Conservation (phyloP, 2,113 vertebrate species). For the Coracopsis vasa region DNA sequence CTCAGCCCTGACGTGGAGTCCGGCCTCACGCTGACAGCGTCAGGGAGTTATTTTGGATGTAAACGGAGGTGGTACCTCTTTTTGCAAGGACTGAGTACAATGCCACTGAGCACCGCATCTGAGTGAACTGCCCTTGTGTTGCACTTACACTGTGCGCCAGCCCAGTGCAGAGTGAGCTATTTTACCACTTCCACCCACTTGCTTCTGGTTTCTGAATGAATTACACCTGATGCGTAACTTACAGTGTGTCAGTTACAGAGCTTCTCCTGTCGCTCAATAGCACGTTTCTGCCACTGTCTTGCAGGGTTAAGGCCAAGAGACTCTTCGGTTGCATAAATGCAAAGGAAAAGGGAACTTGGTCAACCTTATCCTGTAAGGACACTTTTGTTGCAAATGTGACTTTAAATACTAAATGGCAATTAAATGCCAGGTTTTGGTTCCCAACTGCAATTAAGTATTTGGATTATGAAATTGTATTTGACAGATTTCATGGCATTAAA, state of each 20-base stretch:
- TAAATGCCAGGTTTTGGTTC: constrained; percentile 67
- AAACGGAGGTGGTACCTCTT: background rate
- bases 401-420: constrained; percentile 64
- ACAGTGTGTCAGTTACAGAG: background rate
- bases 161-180: background rate
- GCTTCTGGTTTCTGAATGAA: constrained; percentile 25
- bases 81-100: background rate
- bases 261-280: background rate
- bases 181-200: background rate
- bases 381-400: constrained; percentile 72
- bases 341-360: background rate
- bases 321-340: background rate
- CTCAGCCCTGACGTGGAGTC: rapidly evolving
- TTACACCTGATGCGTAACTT: background rate
- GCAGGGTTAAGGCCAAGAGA: background rate
- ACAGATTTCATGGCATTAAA: constrained; percentile 67
- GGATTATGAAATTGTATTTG: constrained; percentile 54
- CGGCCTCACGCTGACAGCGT: rapidly evolving
- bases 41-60: background rate
- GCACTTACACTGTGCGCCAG: background rate
- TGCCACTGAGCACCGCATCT: background rate
- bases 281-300: background rate
- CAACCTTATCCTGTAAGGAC: background rate
- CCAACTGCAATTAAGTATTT: constrained; percentile 68
- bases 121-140: background rate